phyloP scores from a whole-genome alignment of 2,797 vertebrate species.

The Rachycentron canadum region DNA sequence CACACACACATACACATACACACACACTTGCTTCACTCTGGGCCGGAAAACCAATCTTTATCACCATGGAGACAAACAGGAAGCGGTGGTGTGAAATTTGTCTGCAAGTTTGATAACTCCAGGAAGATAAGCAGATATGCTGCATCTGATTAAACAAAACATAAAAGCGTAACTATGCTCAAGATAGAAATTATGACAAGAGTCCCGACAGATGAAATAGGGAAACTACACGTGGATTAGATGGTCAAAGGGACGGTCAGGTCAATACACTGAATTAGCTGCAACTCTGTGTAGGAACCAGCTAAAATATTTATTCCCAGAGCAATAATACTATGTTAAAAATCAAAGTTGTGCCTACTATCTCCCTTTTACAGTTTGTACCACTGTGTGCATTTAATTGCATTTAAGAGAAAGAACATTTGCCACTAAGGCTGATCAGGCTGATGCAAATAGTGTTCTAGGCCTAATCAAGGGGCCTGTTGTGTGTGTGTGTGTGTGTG shows the following conservation, averaged over 20 bases:
- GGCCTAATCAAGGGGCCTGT: not conserved
- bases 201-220: not conserved
- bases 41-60: slow-evolving; percentile 77
- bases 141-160: slow-evolving; percentile 48
- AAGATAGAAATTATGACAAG: slow-evolving; percentile 14
- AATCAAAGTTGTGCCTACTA: not conserved
- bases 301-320: not conserved
- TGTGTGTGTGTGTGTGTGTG: no score
- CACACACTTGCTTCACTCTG: slow-evolving; percentile 67
- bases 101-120: slow-evolving; percentile 71
- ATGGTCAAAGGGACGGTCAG: not conserved
- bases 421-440: not conserved
- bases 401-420: slow-evolving; percentile 17
- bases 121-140: slow-evolving; percentile 62
- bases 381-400: slow-evolving; percentile 1
- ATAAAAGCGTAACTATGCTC: not conserved
- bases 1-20: slow-evolving; percentile 50
- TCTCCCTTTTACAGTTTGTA: slow-evolving; percentile 9
- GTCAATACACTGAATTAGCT: not conserved
- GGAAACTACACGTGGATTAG: not conserved
- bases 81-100: slow-evolving; percentile 84
- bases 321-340: not conserved
- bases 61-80: slow-evolving; percentile 87
- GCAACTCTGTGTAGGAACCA: not conserved
- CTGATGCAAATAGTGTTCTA: not conserved